These are phyloP conservation scores for cat (Felis catus) DNA, from an alignment of 2,113 vertebrate species.

Conservation along the genomic window DNA sequence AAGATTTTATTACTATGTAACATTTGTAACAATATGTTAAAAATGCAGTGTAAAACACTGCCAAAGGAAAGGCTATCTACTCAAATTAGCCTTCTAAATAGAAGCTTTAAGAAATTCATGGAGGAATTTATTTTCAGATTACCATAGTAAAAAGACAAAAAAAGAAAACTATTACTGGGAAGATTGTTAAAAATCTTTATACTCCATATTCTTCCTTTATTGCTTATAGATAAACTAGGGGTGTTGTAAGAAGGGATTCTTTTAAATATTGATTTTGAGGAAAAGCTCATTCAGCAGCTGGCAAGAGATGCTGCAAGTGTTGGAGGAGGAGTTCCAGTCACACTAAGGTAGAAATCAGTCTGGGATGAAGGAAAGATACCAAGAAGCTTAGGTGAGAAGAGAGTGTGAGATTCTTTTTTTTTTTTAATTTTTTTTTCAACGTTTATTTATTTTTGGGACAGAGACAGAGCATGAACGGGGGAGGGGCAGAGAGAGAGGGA, in stretches of 20 bases:
- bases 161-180: not conserved
- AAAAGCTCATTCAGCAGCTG: not conserved
- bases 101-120: slow-evolving; percentile 42
- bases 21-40: slow-evolving; percentile 54
- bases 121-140: not conserved
- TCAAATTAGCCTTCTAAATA: slow-evolving; percentile 40
- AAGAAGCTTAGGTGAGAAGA: not conserved
- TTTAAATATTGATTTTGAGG: not conserved
- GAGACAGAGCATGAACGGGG: too few relatives aligned
- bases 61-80: not conserved
- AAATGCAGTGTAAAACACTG: slow-evolving; percentile 33
- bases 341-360: not conserved
- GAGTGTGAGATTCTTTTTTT: not conserved
- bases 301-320: not conserved
- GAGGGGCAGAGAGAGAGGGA: too few relatives aligned
- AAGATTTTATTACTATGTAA: slow-evolving; percentile 53
- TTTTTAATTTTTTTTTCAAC: too few relatives aligned
- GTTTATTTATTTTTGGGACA: too few relatives aligned
- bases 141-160: slow-evolving; percentile 29
- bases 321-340: not conserved
- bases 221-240: not conserved
- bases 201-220: not conserved
- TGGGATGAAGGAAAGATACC: not conserved
- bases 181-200: not conserved
- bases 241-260: not conserved